Evolutionary conservation across 1,140 invertebrate species (phyloP).

Genomic region (Tetragnatha versicolor): DNA sequence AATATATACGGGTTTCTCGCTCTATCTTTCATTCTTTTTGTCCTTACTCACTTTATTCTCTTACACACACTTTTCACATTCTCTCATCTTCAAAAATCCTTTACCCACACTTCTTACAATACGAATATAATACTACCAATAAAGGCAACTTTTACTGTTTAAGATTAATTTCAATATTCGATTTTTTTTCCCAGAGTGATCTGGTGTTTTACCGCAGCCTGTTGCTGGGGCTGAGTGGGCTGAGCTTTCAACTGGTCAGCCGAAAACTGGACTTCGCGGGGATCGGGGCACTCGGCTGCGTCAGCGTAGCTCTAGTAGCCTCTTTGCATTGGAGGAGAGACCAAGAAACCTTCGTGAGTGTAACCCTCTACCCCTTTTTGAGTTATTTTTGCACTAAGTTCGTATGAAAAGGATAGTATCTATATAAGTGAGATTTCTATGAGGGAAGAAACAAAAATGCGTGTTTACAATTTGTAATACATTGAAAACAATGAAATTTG

Average conservation of each 20-base stretch:
- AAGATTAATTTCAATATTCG: not conserved
- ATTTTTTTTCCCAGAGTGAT: not conserved
- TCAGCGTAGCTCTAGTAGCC: conserved; percentile 83
- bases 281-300: conserved; percentile 83
- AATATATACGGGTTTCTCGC: too few relatives aligned
- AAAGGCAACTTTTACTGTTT: not conserved
- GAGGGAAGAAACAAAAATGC: too few relatives aligned
- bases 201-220: not conserved
- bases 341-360: not conserved
- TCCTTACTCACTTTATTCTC: too few relatives aligned
- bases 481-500: too few relatives aligned
- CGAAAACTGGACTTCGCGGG: conserved; percentile 78
- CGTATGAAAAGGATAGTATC: too few relatives aligned
- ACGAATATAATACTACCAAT: not conserved
- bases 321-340: conserved; percentile 61
- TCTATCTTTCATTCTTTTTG: too few relatives aligned
- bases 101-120: not conserved
- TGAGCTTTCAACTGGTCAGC: conserved; percentile 84
- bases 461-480: too few relatives aligned
- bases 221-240: conserved; percentile 77
- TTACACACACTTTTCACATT: too few relatives aligned
- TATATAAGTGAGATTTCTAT: too few relatives aligned
- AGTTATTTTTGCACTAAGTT: too few relatives aligned
- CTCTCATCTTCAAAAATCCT: too few relatives aligned
- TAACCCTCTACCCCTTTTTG: too few relatives aligned